phyloP scores from a whole-genome alignment of 1,140 invertebrate genomes.

The Leptestheria dahalacensis region DNA sequence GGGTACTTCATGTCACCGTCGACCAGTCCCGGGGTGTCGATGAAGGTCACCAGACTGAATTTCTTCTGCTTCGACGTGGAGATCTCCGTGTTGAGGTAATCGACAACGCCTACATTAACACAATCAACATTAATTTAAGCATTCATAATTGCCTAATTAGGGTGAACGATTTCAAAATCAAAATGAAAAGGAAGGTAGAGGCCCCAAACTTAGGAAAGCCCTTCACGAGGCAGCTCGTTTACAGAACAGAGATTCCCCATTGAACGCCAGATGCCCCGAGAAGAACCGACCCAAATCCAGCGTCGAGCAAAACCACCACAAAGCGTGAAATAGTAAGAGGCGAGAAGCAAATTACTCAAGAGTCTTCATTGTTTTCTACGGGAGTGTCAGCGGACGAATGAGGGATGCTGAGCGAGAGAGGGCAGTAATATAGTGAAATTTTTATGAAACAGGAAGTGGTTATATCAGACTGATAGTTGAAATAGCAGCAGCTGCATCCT shows the following conservation, averaged over 20 bases:
- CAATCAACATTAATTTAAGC: conserved; percentile 1
- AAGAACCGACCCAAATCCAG: conserved; percentile 25
- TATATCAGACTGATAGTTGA: not conserved
- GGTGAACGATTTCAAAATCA: not conserved
- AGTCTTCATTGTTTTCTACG: too few species aligned
- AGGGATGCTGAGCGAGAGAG: too few species aligned
- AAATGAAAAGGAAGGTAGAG: not conserved
- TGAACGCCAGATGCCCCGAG: conserved; percentile 28
- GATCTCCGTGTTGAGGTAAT: conserved; percentile 42
- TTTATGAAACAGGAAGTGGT: not conserved
- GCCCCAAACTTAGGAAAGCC: conserved; percentile 33
- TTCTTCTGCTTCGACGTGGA: conserved; percentile 42
- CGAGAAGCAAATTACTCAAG: too few species aligned
- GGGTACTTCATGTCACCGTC: conserved; percentile 50
- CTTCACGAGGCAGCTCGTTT: conserved; percentile 46
- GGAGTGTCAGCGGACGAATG: too few species aligned
- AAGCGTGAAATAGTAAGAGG: too few species aligned
- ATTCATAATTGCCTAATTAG: not conserved
- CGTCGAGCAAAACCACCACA: not conserved
- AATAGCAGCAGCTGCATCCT: not conserved
- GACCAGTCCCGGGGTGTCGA: conserved; percentile 45
- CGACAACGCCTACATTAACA: conserved; percentile 35
- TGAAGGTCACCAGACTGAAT: conserved; percentile 43
- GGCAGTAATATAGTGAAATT: too few species aligned
- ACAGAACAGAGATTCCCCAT: too few species aligned